Evolutionary conservation across 2,888 invertebrate species (phyloP), one percentile per base, ranked within the genome.

Genomic region (Ophion ventricosus): DNA sequence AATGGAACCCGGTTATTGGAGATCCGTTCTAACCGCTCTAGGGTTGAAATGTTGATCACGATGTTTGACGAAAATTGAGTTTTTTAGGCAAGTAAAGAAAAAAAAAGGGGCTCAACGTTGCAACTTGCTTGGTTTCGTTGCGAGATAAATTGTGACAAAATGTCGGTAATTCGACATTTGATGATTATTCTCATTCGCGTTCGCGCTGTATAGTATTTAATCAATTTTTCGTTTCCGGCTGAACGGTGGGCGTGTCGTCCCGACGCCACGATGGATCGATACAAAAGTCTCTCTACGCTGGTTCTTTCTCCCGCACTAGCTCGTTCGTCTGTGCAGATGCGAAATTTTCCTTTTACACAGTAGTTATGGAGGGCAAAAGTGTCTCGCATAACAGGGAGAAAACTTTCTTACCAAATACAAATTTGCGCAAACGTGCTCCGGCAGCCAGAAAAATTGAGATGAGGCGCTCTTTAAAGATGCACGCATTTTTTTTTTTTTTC

Each of bases 201-300:
- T 57, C 35, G 23, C 17, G 25, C 7, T 72, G 56, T 26, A 35
- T 74, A 78, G 43, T 77, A 85, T 84, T 81, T 86, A 26, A 85
- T 84, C 81, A 78, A 80, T 26, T 72, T 57, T 57, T 57, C 73
- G 26, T 26, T 86, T 83, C 83, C 84, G 84, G 82, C 87, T 87
- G 89, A 89, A 67, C 40, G 40, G 25, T 66, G 74, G 74, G 74
- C 20, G 91, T 90, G 88, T 87, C 89, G 43, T 40, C 20, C 82
- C 87, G 88, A 87, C 87, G 90, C 91, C 90, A 90, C 90, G 89
- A 91, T 91, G 90, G 90, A 91, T 91, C 91, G 91, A 91, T 91
- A 90, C 2, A 10, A 90, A 82, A 85, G 76, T 87, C 85, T 83
- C 86, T 84, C 57, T 64, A 20, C 66, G 57, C 10, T 86, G 83